Base-by-base conservation (phyloP, 2,888 invertebrate genomes). In the Lithophane ornitopus region DNA sequence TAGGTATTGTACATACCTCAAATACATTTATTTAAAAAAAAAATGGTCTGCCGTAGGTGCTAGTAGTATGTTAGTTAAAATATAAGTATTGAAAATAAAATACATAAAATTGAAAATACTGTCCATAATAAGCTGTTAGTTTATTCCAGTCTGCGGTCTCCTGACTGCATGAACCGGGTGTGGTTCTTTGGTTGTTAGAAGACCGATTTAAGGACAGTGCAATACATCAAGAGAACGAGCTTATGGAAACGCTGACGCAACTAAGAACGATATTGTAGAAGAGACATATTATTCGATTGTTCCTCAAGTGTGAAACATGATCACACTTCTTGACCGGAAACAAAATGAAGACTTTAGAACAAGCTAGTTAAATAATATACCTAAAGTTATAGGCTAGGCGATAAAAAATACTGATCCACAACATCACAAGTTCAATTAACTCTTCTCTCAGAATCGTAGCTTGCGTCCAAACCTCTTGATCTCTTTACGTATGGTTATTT, bases 401-500 rank as follows among this genome's bases (percentile, higher is more conserved):
- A 65, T n/a, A 39, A 56, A 16, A 56, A 66, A 16, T 54, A 44
- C 44, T 22, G 62, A 34, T 26, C 61, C 26, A 54, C 28, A 56
- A 58, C 14, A 12, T n/a, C 56, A 56, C 58, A 28, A 16, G 16
- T 14, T n/a, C 12, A 34, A 6, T 56, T 14, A 49, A 28, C 8
- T 54, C n/a, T 75, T 26, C 14, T 63, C 14, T 63, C 41, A 81
- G 34, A 77, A 80, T 58, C 74, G 0, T 26, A 74, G 63, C 22
- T 39, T 77, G 26, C 77, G 49, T 52, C 81, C 77, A 44, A 77
- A 81, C 22, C 74, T 63, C 26, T 39, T 56, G 16, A 81, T 44
- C 56, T 81, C 81, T 8, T 81, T 58, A 44, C 56, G 74, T 19
- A 81, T 56, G 26, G 16, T 6, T 41, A 6, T 26, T 49, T 77